Evolutionary conservation across 2,888 invertebrate species (phyloP).

Genomic region (Eupithecia inturbata): DNA sequence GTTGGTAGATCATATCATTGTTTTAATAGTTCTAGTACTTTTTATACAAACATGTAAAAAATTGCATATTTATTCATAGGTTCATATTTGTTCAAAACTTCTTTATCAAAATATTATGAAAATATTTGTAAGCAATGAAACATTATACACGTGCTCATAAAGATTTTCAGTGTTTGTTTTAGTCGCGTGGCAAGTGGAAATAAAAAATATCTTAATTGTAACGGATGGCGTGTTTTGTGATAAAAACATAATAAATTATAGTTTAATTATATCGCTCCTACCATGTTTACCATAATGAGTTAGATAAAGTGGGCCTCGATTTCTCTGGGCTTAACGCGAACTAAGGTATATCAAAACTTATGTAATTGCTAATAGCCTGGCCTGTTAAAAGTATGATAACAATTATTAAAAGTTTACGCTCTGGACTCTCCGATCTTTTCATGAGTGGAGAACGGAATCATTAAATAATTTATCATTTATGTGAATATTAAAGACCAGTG

Average conservation of each 20-base stretch:
- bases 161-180: constrained; percentile 49
- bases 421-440: too few species aligned
- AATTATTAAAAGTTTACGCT: constrained; percentile 7
- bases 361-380: constrained; percentile 22
- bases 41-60: background rate
- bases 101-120: constrained; percentile 14
- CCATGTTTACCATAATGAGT: constrained; percentile 77
- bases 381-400: constrained; percentile 18
- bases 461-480: background rate
- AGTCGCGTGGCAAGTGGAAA: constrained; percentile 74
- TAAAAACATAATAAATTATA: constrained; percentile 73
- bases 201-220: constrained; percentile 80
- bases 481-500: background rate
- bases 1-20: background rate
- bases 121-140: constrained; percentile 38
- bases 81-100: background rate
- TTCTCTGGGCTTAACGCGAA: constrained; percentile 45
- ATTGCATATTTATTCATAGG: background rate
- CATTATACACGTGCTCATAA: constrained; percentile 35
- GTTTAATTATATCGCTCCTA: constrained; percentile 72
- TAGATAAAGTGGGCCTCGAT: constrained; percentile 66
- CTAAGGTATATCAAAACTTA: constrained; percentile 28
- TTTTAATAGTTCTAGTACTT: background rate
- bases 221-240: constrained; percentile 76
- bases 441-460: background rate